Percentiles rank a stretch among this genome's conserved stretches.
These are phyloP conservation scores for Isotomurus palustris DNA, from an alignment of 2,888 invertebrate species.

Conservation along the genomic window DNA sequence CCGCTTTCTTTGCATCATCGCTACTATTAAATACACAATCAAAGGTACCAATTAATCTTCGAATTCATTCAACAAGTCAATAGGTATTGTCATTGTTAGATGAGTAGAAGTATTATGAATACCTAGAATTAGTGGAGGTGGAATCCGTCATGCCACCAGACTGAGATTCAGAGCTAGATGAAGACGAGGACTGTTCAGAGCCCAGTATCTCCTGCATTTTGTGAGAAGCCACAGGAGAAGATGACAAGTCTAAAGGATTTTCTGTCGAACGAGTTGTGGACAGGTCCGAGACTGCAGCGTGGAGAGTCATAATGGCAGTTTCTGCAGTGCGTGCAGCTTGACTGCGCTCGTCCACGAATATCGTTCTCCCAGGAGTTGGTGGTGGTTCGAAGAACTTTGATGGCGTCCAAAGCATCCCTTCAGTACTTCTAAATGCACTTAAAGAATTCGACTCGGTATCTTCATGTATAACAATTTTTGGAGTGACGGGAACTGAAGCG, in stretches of 20 bases:
- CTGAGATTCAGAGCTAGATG: too few relatives aligned
- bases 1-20: too few relatives aligned
- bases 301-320: neutral
- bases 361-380: conserved; percentile 23
- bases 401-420: conserved; percentile 16
- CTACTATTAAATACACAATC: too few relatives aligned
- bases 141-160: too few relatives aligned
- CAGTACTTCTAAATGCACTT: conserved; percentile 5
- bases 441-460: conserved; percentile 25
- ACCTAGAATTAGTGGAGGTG: too few relatives aligned
- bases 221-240: conserved; percentile 1
- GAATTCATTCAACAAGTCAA: too few relatives aligned
- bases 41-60: too few relatives aligned
- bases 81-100: too few relatives aligned
- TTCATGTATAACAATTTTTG: conserved; percentile 13
- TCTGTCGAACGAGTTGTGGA: neutral
- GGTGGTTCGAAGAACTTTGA: conserved; percentile 16
- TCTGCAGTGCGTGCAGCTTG: neutral
- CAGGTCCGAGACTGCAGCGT: neutral
- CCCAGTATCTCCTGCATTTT: too few relatives aligned
- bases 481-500: conserved; percentile 21
- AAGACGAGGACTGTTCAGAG: too few relatives aligned
- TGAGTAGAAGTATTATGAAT: too few relatives aligned
- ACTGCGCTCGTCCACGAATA: neutral
- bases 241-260: neutral